phyloP scores from a whole-genome alignment of 2,797 vertebrate genomes.

The Rhynchotus rufescens region DNA sequence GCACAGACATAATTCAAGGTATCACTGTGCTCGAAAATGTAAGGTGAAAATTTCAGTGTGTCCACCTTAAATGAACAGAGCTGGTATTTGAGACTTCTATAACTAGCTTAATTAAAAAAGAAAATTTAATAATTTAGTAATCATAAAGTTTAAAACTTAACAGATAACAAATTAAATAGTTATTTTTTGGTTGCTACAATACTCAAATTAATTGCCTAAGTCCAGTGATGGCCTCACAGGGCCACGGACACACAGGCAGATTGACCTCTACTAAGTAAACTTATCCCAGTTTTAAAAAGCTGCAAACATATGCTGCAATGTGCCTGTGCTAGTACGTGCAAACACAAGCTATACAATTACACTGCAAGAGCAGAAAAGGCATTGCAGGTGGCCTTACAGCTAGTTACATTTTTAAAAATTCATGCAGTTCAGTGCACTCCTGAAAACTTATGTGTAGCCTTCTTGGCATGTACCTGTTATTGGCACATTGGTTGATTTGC shows the following conservation, averaged over 20 bases:
- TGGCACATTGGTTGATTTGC: not conserved
- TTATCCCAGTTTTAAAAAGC: not conserved
- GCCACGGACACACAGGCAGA: not conserved
- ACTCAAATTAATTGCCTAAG: slow-evolving; percentile 16
- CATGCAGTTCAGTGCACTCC: not conserved
- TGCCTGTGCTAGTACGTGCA: not conserved
- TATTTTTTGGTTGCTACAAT: not conserved
- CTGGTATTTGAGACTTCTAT: not conserved
- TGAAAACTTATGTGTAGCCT: not conserved
- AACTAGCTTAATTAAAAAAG: not conserved
- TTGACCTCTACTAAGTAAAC: slow-evolving; percentile 30
- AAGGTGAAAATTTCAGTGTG: not conserved
- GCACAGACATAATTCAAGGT: not conserved
- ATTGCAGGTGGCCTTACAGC: not conserved
- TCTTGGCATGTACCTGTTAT: not conserved
- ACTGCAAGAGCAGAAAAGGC: not conserved
- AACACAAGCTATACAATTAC: not conserved
- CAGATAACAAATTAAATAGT: not conserved
- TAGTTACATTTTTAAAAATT: not conserved
- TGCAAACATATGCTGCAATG: not conserved
- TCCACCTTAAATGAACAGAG: not conserved
- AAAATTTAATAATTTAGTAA: not conserved
- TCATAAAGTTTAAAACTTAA: not conserved
- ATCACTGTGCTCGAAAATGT: not conserved
- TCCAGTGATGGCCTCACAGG: not conserved